Conservation (phyloP, 2,113 vertebrate species). For the Vidua chalybeata region DNA sequence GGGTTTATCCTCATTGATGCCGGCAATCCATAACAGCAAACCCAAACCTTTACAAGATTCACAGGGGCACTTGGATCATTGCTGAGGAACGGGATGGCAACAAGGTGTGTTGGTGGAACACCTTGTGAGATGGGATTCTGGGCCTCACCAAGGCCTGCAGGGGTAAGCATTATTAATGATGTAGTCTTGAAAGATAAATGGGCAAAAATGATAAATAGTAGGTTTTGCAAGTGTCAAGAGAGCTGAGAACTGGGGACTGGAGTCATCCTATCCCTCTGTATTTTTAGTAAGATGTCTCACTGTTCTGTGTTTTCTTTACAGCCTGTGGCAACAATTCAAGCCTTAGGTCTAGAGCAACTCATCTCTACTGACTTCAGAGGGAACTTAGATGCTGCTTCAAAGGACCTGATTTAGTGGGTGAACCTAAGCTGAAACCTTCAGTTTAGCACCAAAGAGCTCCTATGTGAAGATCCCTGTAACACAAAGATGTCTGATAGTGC, state of each 20-base stretch:
- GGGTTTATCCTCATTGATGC: not conserved
- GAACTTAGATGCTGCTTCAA: not conserved
- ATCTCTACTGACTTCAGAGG: not conserved
- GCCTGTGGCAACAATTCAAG: not conserved
- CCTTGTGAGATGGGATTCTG: not conserved
- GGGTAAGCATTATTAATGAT: not conserved
- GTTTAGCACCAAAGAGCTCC: not conserved
- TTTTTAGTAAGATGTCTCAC: not conserved
- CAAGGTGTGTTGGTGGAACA: not conserved
- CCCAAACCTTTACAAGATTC: not conserved
- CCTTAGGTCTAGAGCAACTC: not conserved
- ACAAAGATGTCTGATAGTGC: not conserved
- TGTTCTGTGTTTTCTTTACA: not conserved
- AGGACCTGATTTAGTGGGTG: not conserved
- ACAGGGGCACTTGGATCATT: fast-evolving
- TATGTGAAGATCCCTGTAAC: not conserved
- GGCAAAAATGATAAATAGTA: not conserved
- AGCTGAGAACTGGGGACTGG: not conserved
- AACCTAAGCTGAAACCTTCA: not conserved
- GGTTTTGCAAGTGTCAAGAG: not conserved
- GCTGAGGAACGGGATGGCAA: not conserved
- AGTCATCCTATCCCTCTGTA: not conserved
- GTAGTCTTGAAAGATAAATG: not conserved
- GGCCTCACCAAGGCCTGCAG: not conserved
- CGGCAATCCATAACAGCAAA: not conserved